A percentile compares a stretch with the other conserved stretches of the same genome.
These are phyloP conservation scores for Hoplostethus atlanticus DNA, from an alignment of 2,797 vertebrate genomes.

Conservation along the genomic window DNA sequence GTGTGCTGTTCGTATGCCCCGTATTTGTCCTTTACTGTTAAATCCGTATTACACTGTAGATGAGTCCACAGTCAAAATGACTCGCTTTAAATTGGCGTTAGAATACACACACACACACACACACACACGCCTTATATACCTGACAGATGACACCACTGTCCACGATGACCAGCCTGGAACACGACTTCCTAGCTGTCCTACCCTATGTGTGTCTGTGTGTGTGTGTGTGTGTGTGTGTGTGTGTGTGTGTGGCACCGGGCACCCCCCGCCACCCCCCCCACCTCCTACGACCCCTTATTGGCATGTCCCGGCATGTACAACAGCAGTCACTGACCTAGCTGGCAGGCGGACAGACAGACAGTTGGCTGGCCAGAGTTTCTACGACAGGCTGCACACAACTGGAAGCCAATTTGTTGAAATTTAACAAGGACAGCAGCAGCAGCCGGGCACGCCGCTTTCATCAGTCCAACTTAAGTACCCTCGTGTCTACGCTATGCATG, in stretches of 20 bases:
- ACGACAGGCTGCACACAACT: slow-evolving; percentile 54
- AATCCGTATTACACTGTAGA: not conserved
- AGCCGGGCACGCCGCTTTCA: slow-evolving; percentile 54
- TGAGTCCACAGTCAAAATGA: too few relatives aligned
- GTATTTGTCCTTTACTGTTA: slow-evolving; percentile 1
- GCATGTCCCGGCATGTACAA: slow-evolving; percentile 55
- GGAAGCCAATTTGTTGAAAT: slow-evolving; percentile 70
- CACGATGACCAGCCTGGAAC: slow-evolving; percentile 54
- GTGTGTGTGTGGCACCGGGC: slow-evolving; percentile 39
- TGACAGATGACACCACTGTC: slow-evolving; percentile 33
- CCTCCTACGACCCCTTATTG: slow-evolving; percentile 71
- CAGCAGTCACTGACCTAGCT: slow-evolving; percentile 75
- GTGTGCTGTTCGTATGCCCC: slow-evolving; percentile 5
- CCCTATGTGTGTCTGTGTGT: not conserved
- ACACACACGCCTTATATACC: slow-evolving; percentile 12
- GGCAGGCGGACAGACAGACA: slow-evolving; percentile 71
- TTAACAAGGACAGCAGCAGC: slow-evolving; percentile 56
- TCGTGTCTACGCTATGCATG: too few relatives aligned
- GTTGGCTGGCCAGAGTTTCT: slow-evolving; percentile 41
- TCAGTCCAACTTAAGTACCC: slow-evolving; percentile 12
- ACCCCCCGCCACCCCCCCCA: not conserved
- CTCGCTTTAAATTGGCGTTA: not conserved
- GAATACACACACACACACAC: not conserved
- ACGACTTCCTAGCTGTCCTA: not conserved
- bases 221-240: not conserved